Percentiles rank a stretch among this genome's conserved stretches.
Evolutionary conservation across 2,113 vertebrate species (phyloP).

Genomic region (Otus sunia): DNA sequence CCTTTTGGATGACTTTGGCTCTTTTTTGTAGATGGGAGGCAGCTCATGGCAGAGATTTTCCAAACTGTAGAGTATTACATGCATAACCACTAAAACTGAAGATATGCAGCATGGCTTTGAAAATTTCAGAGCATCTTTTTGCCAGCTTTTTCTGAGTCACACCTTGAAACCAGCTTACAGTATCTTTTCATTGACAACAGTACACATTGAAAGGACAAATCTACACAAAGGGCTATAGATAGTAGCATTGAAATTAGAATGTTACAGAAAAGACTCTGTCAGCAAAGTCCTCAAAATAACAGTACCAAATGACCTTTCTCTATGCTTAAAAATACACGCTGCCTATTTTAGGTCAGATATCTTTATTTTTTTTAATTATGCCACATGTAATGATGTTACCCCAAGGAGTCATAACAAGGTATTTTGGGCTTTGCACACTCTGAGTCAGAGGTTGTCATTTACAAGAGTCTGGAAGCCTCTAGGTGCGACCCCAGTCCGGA

Average conservation of each 20-base stretch:
- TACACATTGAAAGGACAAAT: conserved; percentile 53
- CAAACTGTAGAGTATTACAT: not conserved
- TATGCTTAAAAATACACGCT: not conserved
- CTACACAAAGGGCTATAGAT: conserved; percentile 66
- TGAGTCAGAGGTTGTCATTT: not conserved
- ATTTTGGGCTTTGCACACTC: not conserved
- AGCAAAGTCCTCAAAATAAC: conserved; percentile 61
- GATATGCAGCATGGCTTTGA: not conserved
- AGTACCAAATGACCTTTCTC: not conserved
- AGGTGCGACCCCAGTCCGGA: not conserved
- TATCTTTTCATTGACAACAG: conserved; percentile 41
- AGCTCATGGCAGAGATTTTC: conserved; percentile 1
- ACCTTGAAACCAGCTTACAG: conserved; percentile 49
- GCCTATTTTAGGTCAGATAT: conserved; percentile 13
- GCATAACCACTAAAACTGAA: not conserved
- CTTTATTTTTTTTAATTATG: not conserved
- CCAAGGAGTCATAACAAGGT: not conserved
- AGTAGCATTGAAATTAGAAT: conserved; percentile 58
- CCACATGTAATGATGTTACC: not conserved
- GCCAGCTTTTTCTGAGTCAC: conserved; percentile 31
- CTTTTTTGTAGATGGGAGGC: not conserved
- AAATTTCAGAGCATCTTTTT: not conserved
- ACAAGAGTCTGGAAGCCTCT: not conserved
- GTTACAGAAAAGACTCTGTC: conserved; percentile 62
- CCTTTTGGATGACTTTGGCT: not conserved